Evolutionary conservation across 1,140 invertebrate species (phyloP), one percentile per base, ranked within the genome.

Genomic region (Phenacoccus solenopsis): DNA sequence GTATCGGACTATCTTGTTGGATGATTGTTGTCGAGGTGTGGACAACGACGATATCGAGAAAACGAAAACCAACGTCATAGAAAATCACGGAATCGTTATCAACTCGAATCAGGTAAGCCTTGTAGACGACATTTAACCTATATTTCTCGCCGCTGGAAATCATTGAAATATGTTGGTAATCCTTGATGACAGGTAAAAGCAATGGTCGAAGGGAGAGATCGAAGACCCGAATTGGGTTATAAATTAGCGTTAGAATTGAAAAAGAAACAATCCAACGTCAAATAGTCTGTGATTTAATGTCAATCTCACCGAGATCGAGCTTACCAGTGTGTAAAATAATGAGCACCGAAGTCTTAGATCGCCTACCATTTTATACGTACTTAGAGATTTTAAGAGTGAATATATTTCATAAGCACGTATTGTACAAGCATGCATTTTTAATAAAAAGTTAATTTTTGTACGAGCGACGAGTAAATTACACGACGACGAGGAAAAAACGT

Each of bases 21-120:
- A 97, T 70, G 94, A 98, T 80, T 95, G 92, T 72, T 88, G 88
- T 74, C 84, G 93, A 56, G 95, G 94, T 3, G 93, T 96, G 0
- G 87, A 90, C 77, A 78, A 91, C 10, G 82, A 86, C 10, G 90
- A 93, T 75, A 95, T 95, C 72, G 86, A 91, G 78, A 85, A 84
- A 73, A 93, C 90, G 12, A 91, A 91, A 77, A 81, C 88, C 59
- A 86, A 84, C 68, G 85, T 94, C 10, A 82, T 86, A 25, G 83
- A 81, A 59, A 87, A 86, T 73, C 84, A 90, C 75, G 92, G 91
- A 0, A 85, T 93, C 32, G 88, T 94, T 74, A 85, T 93, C 1
- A 85, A 86, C 74, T 90, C 91, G 0, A 83, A 81, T 71, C 77
- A 85, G 77, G 84, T 85, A 73, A 35, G 68, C 72, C 12, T n/a